Conservation (phyloP, 2,113 vertebrate species). For the Equus quagga region DNA sequence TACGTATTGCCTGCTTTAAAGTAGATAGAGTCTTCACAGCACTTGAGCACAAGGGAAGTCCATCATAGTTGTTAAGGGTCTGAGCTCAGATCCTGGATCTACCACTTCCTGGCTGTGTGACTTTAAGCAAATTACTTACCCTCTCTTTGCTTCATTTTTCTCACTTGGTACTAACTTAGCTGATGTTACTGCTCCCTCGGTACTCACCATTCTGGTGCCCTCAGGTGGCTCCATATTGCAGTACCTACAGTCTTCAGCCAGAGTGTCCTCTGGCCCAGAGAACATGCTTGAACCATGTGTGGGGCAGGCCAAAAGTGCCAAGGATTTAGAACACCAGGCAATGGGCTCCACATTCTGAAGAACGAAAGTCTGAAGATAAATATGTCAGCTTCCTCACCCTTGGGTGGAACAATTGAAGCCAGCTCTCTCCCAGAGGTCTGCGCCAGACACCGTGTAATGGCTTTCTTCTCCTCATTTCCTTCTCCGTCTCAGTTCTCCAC, state of each 20-base stretch:
- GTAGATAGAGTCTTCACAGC: background rate
- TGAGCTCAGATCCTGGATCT: background rate
- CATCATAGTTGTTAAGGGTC: too few species aligned
- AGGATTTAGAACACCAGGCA: background rate
- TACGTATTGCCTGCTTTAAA: background rate
- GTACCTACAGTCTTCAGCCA: background rate
- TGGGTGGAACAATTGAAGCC: background rate
- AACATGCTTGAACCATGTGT: background rate
- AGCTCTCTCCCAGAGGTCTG: background rate
- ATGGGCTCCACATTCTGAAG: background rate
- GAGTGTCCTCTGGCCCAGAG: background rate
- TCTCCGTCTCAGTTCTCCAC: accelerated
- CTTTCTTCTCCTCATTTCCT: background rate
- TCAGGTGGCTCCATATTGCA: background rate
- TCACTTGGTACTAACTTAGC: background rate
- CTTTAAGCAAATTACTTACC: background rate
- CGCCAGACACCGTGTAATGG: background rate
- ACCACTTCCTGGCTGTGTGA: background rate
- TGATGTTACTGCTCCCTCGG: accelerated
- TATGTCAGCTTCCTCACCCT: background rate
- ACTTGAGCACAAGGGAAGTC: too few species aligned
- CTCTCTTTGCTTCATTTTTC: background rate
- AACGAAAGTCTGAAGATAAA: background rate
- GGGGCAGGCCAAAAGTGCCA: background rate
- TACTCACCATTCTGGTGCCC: background rate